Evolutionary conservation across 2,888 invertebrate species (phyloP).

Genomic region (Magallana nippona): DNA sequence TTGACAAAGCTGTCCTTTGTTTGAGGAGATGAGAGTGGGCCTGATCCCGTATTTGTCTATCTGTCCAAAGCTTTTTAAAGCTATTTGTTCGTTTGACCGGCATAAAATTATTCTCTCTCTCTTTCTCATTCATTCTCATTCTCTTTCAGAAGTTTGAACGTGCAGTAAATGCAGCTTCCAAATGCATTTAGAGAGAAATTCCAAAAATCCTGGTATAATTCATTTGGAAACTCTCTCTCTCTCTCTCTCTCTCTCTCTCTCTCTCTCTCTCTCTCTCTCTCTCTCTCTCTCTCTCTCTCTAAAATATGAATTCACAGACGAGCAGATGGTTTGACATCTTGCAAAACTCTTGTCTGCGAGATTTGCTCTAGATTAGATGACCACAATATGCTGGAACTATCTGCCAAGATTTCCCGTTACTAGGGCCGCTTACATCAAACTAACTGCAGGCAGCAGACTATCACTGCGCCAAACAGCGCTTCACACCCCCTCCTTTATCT

Average conservation of each 20-base stretch:
- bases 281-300: too few relatives aligned
- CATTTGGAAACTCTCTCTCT: conserved; percentile 12
- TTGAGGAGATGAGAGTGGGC: conserved; percentile 15
- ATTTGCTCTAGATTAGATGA: conserved; percentile 42
- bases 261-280: conserved; percentile 36
- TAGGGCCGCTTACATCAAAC: conserved; percentile 18
- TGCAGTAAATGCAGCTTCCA: too few relatives aligned
- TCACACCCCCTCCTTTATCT: not conserved
- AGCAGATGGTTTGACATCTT: conserved; percentile 46
- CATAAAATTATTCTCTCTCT: conserved; percentile 18
- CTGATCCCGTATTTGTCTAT: conserved; percentile 19
- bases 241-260: conserved; percentile 38
- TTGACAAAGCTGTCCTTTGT: conserved; percentile 35
- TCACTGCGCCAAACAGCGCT: conserved; percentile 6
- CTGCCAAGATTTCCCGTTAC: conserved; percentile 19
- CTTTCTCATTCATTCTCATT: not conserved
- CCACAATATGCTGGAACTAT: conserved; percentile 38
- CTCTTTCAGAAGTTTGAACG: too few relatives aligned
- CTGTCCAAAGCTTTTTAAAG: conserved; percentile 5
- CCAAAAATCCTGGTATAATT: too few relatives aligned
- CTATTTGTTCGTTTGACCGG: conserved; percentile 30
- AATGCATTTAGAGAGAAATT: too few relatives aligned
- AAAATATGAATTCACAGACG: not conserved
- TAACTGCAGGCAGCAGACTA: conserved; percentile 5
- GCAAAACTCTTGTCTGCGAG: conserved; percentile 36